phyloP scores from a whole-genome alignment of 1,140 invertebrate species.

The Drosophila truncata region DNA sequence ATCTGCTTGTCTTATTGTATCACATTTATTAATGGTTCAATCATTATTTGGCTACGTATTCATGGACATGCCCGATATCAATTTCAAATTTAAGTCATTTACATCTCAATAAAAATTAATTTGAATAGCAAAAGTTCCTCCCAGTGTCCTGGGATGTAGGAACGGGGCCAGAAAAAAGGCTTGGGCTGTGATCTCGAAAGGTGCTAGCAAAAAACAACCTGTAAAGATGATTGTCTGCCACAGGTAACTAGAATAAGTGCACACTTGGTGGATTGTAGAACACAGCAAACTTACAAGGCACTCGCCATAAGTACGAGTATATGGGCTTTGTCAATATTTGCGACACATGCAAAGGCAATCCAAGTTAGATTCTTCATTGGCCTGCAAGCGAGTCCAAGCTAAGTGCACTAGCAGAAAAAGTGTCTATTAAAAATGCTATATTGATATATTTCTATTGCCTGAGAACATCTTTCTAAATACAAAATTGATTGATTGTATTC shows the following conservation, averaged over 20 bases:
- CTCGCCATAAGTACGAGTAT: constrained; percentile 57
- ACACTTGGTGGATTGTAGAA: constrained; percentile 56
- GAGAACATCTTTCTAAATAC: background rate
- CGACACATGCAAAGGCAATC: constrained; percentile 71
- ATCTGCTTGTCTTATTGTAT: background rate
- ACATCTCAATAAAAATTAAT: background rate
- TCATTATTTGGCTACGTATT: background rate
- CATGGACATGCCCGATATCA: too few species aligned
- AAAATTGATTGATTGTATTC: background rate
- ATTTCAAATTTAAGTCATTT: too few species aligned
- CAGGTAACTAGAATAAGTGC: constrained; percentile 66
- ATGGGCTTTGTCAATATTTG: constrained; percentile 74
- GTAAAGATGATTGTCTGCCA: constrained; percentile 34
- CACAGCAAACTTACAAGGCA: constrained; percentile 56
- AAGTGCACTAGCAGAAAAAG: constrained; percentile 14
- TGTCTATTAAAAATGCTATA: background rate
- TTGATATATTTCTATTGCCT: background rate
- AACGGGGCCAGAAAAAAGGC: constrained; percentile 49
- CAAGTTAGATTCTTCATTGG: constrained; percentile 58
- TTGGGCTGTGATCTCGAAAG: constrained; percentile 60
- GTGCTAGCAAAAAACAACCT: constrained; percentile 14
- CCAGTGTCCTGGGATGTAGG: background rate
- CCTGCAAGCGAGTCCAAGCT: constrained; percentile 22
- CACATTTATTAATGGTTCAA: background rate
- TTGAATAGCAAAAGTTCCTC: background rate